These are phyloP conservation scores for Stichodactyla helianthus DNA, from an alignment of 64 coral and sea anemone species.

Conservation along the genomic window DNA sequence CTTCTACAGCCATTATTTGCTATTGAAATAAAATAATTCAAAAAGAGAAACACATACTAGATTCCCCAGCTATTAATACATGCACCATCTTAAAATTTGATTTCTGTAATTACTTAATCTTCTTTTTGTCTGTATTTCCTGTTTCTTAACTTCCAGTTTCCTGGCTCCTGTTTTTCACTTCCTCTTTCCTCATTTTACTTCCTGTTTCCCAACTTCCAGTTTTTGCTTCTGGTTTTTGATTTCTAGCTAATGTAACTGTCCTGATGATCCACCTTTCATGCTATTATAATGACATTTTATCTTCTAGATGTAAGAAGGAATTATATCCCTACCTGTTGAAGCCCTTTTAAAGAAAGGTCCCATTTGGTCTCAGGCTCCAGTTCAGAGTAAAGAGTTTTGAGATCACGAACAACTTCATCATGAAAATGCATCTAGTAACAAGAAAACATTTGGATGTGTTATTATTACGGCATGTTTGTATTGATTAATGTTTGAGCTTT, in stretches of 20 bases:
- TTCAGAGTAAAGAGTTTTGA: conserved; percentile 62
- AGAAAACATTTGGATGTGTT: not conserved
- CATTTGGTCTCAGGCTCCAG: conserved; percentile 63
- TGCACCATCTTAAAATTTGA: too few species aligned
- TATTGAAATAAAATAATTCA: not conserved
- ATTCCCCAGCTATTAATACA: too few species aligned
- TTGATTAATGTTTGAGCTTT: too few species aligned
- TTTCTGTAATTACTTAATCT: too few species aligned
- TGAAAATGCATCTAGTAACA: conserved; percentile 85
- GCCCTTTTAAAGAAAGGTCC: conserved; percentile 65
- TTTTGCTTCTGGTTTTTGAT: not conserved
- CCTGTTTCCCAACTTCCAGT: too few species aligned
- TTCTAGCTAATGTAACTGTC: not conserved
- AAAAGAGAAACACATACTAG: not conserved
- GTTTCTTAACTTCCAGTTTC: not conserved
- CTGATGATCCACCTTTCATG: not conserved
- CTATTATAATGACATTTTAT: not conserved
- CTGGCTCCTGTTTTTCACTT: not conserved
- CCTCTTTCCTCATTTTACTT: not conserved
- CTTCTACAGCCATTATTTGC: conserved; percentile 81
- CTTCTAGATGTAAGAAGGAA: not conserved
- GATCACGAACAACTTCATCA: conserved; percentile 71
- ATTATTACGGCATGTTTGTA: too few species aligned
- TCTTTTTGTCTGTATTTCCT: not conserved
- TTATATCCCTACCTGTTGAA: conserved; percentile 67